Evolutionary conservation across 2,797 vertebrate species (phyloP).

Genomic region (Danio jaintianensis): DNA sequence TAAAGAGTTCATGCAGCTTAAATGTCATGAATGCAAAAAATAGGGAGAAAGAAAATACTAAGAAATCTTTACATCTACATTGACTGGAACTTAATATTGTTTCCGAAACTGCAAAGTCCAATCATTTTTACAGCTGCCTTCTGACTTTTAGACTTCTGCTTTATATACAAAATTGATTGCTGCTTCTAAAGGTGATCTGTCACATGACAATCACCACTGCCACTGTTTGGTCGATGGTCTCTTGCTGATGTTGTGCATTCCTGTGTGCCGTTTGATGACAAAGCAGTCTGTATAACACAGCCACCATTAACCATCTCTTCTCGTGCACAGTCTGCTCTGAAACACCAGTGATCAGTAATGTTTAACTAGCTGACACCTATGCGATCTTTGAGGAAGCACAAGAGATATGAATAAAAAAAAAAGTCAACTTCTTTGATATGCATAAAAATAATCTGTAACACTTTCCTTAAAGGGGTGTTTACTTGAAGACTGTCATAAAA

Average conservation of each 20-base stretch:
- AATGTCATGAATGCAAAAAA: too few relatives aligned
- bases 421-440: background rate
- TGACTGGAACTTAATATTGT: too few relatives aligned
- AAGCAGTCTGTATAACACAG: background rate
- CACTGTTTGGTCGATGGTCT: slow-evolving; percentile 16
- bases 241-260: slow-evolving; percentile 40
- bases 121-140: background rate
- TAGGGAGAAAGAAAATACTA: too few relatives aligned
- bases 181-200: background rate
- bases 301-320: background rate
- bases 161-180: background rate
- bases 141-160: background rate
- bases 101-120: background rate
- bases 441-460: too few relatives aligned
- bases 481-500: too few relatives aligned
- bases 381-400: background rate
- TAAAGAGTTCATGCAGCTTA: too few relatives aligned
- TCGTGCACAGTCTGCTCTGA: too few relatives aligned
- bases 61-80: too few relatives aligned
- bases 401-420: too few relatives aligned
- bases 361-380: background rate
- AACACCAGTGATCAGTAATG: background rate
- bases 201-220: too few relatives aligned
- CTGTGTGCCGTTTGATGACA: slow-evolving; percentile 30
- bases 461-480: too few relatives aligned